Evolutionary conservation across 1,140 invertebrate species (phyloP).

Genomic region (Ceratina japonica): DNA sequence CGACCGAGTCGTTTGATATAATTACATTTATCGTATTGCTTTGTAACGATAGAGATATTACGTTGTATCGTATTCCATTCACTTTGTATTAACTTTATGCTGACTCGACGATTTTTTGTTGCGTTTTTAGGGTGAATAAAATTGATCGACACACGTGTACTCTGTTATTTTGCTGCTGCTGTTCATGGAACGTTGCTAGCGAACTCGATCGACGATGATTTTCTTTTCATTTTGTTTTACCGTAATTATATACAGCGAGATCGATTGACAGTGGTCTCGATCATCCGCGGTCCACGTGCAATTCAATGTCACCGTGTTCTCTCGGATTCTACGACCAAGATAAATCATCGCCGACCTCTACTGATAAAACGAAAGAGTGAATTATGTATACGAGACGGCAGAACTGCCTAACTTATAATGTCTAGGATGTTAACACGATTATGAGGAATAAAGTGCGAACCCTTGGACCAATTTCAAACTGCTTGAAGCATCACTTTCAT

Average conservation of each 20-base stretch:
- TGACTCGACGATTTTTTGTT: conserved; percentile 23
- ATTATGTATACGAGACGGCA: neutral
- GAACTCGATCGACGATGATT: conserved; percentile 13
- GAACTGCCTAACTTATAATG: neutral
- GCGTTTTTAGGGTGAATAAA: conserved; percentile 41
- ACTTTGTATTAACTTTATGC: conserved; percentile 30
- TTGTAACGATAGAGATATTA: conserved; percentile 31
- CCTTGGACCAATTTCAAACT: conserved; percentile 58
- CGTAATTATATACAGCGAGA: conserved; percentile 15
- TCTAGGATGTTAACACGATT: conserved; percentile 35
- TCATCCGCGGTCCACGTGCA: conserved; percentile 39
- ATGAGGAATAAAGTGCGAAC: conserved; percentile 51
- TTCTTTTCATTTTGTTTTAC: conserved; percentile 30
- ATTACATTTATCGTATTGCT: conserved; percentile 19
- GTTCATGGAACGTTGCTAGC: conserved; percentile 44
- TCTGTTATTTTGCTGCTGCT: conserved; percentile 20
- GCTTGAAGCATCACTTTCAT: conserved; percentile 50
- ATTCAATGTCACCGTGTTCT: conserved; percentile 14
- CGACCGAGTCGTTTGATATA: conserved; percentile 14
- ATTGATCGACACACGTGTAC: conserved; percentile 24
- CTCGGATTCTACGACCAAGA: conserved; percentile 2
- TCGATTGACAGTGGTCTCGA: conserved; percentile 51
- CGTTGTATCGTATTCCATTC: conserved; percentile 29
- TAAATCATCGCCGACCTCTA: conserved; percentile 4
- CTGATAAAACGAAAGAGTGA: neutral